Evolutionary conservation across 2,113 vertebrate species (phyloP).

Genomic region (Platichthys flesus): DNA sequence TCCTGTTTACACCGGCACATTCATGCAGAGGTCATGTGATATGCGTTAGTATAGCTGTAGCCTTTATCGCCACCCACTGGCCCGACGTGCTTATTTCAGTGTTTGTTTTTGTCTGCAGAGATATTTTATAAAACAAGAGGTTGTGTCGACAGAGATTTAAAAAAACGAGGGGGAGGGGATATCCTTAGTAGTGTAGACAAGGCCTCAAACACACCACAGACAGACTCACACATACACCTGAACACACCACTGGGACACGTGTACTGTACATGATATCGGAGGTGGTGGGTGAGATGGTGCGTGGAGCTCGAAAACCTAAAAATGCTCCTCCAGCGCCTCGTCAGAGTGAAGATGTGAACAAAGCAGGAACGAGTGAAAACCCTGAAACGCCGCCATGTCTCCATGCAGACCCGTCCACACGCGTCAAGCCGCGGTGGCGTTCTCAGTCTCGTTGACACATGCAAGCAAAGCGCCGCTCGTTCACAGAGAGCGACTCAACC

Average conservation of each 20-base stretch:
- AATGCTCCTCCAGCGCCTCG: background rate
- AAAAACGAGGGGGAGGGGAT: background rate
- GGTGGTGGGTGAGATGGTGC: conserved; percentile 37
- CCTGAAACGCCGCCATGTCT: conserved; percentile 58
- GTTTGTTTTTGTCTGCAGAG: background rate
- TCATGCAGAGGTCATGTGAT: no score
- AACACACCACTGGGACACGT: conserved; percentile 35
- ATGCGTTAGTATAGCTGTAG: no score
- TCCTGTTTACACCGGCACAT: no score
- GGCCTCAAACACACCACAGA: background rate
- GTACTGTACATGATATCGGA: conserved; percentile 1
- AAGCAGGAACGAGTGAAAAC: background rate
- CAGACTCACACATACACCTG: conserved; percentile 25
- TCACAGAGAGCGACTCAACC: conserved; percentile 51
- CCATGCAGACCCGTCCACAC: conserved; percentile 71
- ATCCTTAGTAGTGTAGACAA: background rate
- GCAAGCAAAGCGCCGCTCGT: conserved; percentile 43
- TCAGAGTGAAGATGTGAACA: no score
- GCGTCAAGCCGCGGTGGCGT: conserved; percentile 57
- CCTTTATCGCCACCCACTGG: no score
- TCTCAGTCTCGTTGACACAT: conserved; percentile 59
- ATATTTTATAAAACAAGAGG: background rate
- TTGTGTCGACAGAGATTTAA: no score
- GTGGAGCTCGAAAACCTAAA: conserved; percentile 36
- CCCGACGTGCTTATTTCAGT: background rate